Evolutionary conservation across 2,113 vertebrate species (phyloP).

Genomic region (Falcunculus frontatus): DNA sequence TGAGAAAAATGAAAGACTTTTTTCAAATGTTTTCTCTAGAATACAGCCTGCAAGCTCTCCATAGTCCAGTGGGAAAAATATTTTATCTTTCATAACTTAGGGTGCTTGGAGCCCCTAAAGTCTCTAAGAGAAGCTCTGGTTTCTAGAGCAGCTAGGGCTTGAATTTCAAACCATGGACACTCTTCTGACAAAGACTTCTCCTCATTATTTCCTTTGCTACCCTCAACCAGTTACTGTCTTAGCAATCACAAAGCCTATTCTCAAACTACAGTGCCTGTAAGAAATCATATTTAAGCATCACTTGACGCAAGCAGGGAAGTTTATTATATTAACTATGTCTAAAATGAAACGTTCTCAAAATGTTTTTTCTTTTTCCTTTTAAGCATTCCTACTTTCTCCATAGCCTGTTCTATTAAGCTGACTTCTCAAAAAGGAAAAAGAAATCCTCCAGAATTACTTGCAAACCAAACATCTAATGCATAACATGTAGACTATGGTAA

Average conservation of each 20-base stretch:
- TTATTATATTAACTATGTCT: neutral
- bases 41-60: neutral
- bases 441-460: neutral
- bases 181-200: neutral
- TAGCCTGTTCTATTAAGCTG: neutral
- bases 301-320: neutral
- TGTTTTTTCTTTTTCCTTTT: neutral
- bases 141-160: neutral
- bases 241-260: neutral
- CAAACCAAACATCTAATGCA: neutral
- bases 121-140: neutral
- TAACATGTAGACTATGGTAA: neutral
- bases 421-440: neutral
- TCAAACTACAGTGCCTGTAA: neutral
- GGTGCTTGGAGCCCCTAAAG: neutral
- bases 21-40: neutral
- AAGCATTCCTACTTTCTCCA: neutral
- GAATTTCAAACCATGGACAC: neutral
- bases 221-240: neutral
- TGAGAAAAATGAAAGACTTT: neutral
- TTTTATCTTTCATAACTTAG: neutral
- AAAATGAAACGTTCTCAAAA: neutral
- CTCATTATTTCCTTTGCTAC: neutral
- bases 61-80: neutral
- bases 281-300: neutral